Evolutionary conservation across 2,113 vertebrate genomes (phyloP).

Genomic region (Lontra canadensis): DNA sequence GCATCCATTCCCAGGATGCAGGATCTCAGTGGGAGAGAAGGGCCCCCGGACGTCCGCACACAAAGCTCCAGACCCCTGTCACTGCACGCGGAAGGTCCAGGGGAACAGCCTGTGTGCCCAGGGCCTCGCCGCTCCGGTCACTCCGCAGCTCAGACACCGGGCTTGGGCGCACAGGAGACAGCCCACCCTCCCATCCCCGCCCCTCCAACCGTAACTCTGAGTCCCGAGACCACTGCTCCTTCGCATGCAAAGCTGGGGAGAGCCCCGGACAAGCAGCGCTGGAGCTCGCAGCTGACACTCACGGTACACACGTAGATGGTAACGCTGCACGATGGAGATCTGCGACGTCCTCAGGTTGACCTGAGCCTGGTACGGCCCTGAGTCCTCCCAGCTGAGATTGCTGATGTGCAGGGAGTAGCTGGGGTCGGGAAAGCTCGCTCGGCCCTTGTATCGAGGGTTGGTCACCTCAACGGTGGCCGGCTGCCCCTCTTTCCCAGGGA

Average conservation of each 20-base stretch:
- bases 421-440: background rate
- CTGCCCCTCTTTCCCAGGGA: background rate
- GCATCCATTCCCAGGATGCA: background rate
- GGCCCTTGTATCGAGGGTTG: background rate
- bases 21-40: background rate
- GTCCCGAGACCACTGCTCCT: background rate
- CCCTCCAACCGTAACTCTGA: background rate
- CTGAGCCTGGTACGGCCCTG: constrained; percentile 29
- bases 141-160: background rate
- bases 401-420: constrained; percentile 55
- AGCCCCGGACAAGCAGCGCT: background rate
- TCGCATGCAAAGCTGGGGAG: background rate
- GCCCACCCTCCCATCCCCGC: background rate
- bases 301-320: constrained; percentile 30
- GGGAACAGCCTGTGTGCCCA: background rate
- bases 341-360: background rate
- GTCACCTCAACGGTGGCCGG: accelerated
- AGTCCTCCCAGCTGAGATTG: constrained; percentile 58
- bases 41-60: background rate
- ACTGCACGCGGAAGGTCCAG: background rate
- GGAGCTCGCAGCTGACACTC: constrained; percentile 15
- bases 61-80: accelerated
- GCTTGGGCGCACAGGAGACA: background rate
- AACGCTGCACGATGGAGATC: background rate
- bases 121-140: background rate